A percentile compares a stretch with the other conserved stretches of the same genome.
Evolutionary conservation across 2,797 vertebrate species (phyloP).

Genomic region (Masticophis lateralis): DNA sequence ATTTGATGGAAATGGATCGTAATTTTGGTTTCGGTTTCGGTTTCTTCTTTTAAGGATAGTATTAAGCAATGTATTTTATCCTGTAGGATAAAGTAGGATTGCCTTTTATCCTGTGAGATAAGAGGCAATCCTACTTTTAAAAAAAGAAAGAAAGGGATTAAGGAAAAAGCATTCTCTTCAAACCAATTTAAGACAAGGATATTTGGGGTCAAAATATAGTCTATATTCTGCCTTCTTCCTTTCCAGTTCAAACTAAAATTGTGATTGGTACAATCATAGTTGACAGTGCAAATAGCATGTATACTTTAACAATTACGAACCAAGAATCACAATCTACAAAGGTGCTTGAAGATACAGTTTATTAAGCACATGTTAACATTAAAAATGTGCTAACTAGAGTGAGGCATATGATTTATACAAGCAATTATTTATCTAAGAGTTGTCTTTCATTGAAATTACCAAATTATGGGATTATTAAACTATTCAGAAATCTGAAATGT

Average conservation of each 20-base stretch:
- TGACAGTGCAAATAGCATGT: background rate
- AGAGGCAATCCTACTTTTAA: background rate
- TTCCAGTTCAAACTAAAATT: background rate
- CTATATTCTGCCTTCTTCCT: background rate
- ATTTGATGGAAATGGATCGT: background rate
- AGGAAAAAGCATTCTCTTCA: background rate
- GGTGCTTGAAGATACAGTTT: background rate
- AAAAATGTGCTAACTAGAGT: background rate
- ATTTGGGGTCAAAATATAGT: background rate
- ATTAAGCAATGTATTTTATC: background rate
- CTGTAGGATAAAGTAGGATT: background rate
- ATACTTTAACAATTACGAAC: background rate
- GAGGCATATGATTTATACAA: background rate
- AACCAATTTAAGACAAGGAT: background rate
- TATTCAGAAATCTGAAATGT: conserved; percentile 23
- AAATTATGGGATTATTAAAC: conserved; percentile 26
- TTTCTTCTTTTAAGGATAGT: background rate
- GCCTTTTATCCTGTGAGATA: background rate
- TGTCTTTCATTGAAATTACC: conserved; percentile 16
- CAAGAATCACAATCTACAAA: background rate
- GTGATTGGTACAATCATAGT: background rate
- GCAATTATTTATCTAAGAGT: conserved; percentile 14
- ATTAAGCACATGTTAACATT: too few relatives aligned
- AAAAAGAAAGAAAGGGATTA: background rate
- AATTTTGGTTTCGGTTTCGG: background rate